phyloP scores from a whole-genome alignment of 2,113 vertebrate genomes.

The Rattus norvegicus region GRCr8 NC_086037.1:33939501-33940000 shows the following conservation, averaged over 20 bases:
- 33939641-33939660: too few relatives aligned
- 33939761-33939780: too few relatives aligned
- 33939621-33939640: neutral
- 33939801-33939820: accelerated
- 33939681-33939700: neutral
- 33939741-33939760: neutral
- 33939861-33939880: neutral
- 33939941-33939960: constrained; percentile 9
- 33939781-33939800: neutral
- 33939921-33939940: neutral
- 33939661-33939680: too few relatives aligned
- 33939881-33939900: neutral
- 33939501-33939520: too few relatives aligned
- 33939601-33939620: too few relatives aligned
- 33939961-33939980: constrained; percentile 27
- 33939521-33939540: neutral
- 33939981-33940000: constrained; percentile 75
- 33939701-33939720: neutral
- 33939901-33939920: neutral
- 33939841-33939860: neutral
- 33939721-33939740: neutral
- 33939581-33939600: too few relatives aligned
- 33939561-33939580: neutral
- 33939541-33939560: neutral
- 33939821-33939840: neutral